phyloP scores from a whole-genome alignment of 1,140 invertebrate species.

The Drosophila kanapiae region DNA sequence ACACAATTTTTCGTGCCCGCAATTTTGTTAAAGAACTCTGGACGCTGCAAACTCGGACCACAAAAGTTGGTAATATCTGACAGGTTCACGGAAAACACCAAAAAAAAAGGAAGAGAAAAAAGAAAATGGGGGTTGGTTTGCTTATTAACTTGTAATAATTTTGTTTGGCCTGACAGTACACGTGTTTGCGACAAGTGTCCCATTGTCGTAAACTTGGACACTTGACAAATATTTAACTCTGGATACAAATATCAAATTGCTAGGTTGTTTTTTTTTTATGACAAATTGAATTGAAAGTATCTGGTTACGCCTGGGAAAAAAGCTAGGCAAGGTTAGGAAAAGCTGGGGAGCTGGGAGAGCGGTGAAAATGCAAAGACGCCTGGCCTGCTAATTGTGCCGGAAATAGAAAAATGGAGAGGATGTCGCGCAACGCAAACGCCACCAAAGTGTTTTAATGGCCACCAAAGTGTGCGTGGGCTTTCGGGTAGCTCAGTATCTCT shows the following conservation, averaged over 20 bases:
- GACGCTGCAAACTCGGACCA: constrained; percentile 55
- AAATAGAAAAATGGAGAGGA: constrained; percentile 64
- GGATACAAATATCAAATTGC: constrained; percentile 39
- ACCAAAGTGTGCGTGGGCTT: constrained; percentile 64
- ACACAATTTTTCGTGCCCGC: constrained; percentile 21
- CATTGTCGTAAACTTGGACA: constrained; percentile 52
- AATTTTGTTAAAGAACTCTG: constrained; percentile 54
- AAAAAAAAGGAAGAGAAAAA: not conserved
- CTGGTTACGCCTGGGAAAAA: constrained; percentile 77
- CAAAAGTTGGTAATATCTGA: constrained; percentile 39
- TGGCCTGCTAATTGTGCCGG: constrained; percentile 73
- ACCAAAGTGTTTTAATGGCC: constrained; percentile 80
- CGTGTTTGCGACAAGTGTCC: constrained; percentile 81
- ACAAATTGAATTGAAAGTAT: constrained; percentile 81
- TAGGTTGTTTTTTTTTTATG: not conserved
- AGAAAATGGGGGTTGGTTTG: constrained; percentile 9
- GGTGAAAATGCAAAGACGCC: constrained; percentile 14
- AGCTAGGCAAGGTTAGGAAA: too few relatives aligned
- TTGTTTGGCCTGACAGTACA: constrained; percentile 75
- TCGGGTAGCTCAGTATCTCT: not conserved
- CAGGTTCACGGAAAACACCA: constrained; percentile 28
- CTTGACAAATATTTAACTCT: constrained; percentile 59
- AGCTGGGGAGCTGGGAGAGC: not conserved
- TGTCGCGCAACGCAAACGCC: constrained; percentile 54
- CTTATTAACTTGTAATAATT: constrained; percentile 54